Percentiles rank a stretch among this genome's conserved stretches.
Conservation (phyloP, 2,797 vertebrate genomes). For the Myripristis jacobus region DNA sequence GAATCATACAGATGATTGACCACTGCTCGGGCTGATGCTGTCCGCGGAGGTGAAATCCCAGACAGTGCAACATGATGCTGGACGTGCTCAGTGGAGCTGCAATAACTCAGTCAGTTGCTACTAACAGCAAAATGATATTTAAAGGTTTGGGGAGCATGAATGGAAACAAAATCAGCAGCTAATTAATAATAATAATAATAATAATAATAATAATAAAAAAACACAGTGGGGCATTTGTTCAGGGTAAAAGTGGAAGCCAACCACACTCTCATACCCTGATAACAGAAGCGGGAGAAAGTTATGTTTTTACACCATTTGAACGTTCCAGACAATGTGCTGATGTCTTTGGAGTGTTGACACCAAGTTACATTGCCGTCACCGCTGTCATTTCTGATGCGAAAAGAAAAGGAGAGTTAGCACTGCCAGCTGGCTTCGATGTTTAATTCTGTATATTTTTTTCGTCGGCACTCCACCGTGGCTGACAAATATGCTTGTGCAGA, state of each 20-base stretch:
- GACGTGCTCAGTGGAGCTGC: conserved; percentile 17
- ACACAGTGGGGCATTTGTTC: no score
- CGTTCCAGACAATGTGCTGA: no score
- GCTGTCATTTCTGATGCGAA: no score
- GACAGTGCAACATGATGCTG: conserved; percentile 59
- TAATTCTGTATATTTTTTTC: background rate
- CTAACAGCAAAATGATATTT: background rate
- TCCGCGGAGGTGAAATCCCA: conserved; percentile 42
- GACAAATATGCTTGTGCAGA: background rate
- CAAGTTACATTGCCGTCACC: no score
- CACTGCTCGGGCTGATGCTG: conserved; percentile 49
- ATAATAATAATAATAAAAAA: no score
- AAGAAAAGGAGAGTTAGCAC: no score
- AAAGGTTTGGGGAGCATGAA: background rate
- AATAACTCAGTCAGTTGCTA: background rate
- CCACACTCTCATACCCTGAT: background rate
- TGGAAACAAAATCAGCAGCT: no score
- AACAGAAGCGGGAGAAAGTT: background rate
- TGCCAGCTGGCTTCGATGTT: no score
- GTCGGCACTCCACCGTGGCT: background rate
- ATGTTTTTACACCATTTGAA: background rate
- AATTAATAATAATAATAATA: no score
- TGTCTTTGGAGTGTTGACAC: no score
- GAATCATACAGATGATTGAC: conserved; percentile 73
- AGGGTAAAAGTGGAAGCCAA: background rate